Conservation (phyloP, 2,113 vertebrate genomes). For the Delphinapterus leucas region DNA sequence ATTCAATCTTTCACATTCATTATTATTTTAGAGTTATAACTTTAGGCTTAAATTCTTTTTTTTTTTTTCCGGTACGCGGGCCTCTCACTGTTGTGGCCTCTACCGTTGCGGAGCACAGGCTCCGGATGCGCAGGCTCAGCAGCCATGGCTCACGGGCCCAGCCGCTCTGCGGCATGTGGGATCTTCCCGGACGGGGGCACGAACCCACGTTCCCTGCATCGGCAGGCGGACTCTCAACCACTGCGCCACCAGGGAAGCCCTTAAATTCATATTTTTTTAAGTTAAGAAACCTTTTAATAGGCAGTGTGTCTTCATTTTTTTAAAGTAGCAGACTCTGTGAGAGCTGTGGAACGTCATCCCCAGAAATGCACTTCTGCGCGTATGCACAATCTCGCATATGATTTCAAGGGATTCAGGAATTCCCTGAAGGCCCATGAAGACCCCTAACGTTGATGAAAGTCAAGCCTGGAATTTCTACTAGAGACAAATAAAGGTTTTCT, state of each 20-base stretch:
- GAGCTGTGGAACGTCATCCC: background rate
- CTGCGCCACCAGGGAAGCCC: too few relatives aligned
- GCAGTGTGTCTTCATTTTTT: background rate
- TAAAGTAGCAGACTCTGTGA: background rate
- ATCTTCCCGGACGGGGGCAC: too few relatives aligned
- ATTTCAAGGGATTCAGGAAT: background rate
- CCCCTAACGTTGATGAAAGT: background rate
- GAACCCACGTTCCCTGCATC: too few relatives aligned
- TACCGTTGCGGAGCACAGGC: too few relatives aligned
- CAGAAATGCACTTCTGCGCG: background rate
- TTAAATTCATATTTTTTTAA: background rate
- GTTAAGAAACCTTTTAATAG: background rate
- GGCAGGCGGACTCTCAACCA: too few relatives aligned
- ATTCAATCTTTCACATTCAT: background rate
- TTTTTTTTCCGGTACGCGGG: too few relatives aligned
- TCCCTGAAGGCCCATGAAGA: background rate
- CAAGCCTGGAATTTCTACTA: background rate
- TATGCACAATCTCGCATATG: too few relatives aligned
- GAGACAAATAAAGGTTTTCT: background rate
- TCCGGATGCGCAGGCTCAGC: too few relatives aligned
- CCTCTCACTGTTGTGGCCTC: too few relatives aligned
- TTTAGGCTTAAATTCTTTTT: background rate
- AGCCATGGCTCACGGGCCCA: too few relatives aligned
- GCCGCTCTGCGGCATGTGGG: too few relatives aligned
- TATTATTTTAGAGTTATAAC: background rate